Evolutionary conservation across 64 coral and sea anemone genomes (phyloP).

Genomic region (Anthopleura sola): DNA sequence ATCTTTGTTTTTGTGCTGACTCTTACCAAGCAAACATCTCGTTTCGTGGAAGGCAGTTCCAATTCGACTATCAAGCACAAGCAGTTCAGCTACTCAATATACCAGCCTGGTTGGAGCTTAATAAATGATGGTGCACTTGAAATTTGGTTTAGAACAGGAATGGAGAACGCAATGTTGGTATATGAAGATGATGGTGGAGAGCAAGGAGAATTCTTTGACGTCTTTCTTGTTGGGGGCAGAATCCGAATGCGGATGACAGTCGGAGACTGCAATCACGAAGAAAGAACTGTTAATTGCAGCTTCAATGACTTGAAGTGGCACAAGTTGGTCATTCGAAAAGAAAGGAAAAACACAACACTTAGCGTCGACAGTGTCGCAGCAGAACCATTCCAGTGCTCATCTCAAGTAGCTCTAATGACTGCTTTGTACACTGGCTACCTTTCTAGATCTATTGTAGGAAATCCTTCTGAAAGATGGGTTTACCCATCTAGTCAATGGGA

Average conservation of each 20-base stretch:
- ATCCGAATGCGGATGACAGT: conserved; percentile 33
- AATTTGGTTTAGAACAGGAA: conserved; percentile 34
- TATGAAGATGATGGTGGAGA: conserved; percentile 33
- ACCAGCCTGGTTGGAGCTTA: conserved; percentile 5
- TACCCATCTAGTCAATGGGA: background rate
- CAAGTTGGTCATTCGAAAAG: conserved; percentile 24
- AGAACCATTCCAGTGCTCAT: background rate
- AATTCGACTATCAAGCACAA: conserved; percentile 14
- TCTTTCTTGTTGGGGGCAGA: conserved; percentile 38
- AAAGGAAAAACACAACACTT: background rate
- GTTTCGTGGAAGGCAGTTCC: background rate
- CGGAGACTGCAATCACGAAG: conserved; percentile 2
- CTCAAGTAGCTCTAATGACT: background rate
- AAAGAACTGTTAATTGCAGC: conserved; percentile 29
- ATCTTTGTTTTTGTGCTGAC: background rate
- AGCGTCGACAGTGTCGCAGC: conserved; percentile 11
- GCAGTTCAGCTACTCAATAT: conserved; percentile 31
- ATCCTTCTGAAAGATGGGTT: background rate
- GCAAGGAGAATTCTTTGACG: conserved; percentile 39
- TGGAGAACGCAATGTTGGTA: conserved; percentile 36
- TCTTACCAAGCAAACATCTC: background rate
- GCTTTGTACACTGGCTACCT: conserved; percentile 12
- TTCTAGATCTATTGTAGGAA: background rate
- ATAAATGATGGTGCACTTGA: conserved; percentile 27
- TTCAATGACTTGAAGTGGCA: conserved; percentile 57